Evolutionary conservation across 2,113 vertebrate species (phyloP).

Genomic region (Gymnarchus niloticus): DNA sequence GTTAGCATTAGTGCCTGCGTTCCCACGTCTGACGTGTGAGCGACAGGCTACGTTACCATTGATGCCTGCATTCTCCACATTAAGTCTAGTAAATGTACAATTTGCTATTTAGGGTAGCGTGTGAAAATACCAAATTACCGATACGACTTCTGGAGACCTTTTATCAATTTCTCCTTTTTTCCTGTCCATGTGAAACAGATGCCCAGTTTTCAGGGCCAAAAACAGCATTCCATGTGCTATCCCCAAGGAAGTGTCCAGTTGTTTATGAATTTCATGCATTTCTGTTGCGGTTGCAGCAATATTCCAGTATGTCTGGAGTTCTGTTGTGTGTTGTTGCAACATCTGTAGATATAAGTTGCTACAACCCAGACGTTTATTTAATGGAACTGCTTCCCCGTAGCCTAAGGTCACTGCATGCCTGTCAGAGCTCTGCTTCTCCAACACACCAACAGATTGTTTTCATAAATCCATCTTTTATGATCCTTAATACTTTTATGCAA

Average conservation of each 20-base stretch:
- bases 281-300: slow-evolving; percentile 3
- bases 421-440: not conserved
- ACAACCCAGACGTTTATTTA: not conserved
- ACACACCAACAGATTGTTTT: not conserved
- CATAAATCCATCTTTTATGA: not conserved
- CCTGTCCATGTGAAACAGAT: slow-evolving; percentile 13
- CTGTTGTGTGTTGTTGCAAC: not conserved
- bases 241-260: slow-evolving; percentile 14
- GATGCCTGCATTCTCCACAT: not conserved
- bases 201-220: slow-evolving; percentile 11
- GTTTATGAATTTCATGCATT: slow-evolving; percentile 11
- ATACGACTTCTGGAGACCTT: not conserved
- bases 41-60: not conserved
- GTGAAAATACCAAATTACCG: slow-evolving; percentile 3
- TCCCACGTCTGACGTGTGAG: not conserved
- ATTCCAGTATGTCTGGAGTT: not conserved
- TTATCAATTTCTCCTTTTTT: not conserved
- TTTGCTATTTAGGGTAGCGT: not conserved
- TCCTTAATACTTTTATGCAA: not conserved
- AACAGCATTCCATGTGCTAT: slow-evolving; percentile 18
- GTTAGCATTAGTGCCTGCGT: not conserved
- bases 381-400: not conserved
- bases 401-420: not conserved
- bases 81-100: not conserved
- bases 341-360: slow-evolving; percentile 11